Conservation (phyloP, 2,797 vertebrate species). For the Myiothlypis chrysogaster region DNA sequence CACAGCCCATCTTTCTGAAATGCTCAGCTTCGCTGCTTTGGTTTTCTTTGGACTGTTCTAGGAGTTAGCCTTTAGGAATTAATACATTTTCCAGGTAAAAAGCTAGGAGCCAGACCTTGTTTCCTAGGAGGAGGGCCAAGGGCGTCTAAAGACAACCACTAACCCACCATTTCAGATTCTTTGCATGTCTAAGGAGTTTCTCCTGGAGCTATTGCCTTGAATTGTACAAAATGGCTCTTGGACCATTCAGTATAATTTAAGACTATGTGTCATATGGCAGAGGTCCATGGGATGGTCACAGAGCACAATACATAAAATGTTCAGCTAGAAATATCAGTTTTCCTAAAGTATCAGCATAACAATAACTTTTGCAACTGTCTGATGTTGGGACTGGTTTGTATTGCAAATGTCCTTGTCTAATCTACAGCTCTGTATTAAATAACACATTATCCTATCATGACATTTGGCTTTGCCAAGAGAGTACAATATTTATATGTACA, state of each 20-base stretch:
- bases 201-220: background rate
- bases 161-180: background rate
- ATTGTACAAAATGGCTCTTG: background rate
- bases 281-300: background rate
- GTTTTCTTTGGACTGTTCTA: background rate
- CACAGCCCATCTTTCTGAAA: background rate
- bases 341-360: background rate
- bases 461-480: background rate
- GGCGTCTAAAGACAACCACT: background rate
- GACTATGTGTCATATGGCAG: background rate
- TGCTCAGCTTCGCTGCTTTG: background rate
- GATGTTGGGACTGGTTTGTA: background rate
- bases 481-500: background rate
- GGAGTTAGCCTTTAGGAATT: background rate
- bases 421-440: background rate
- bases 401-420: background rate
- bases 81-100: background rate
- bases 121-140: background rate
- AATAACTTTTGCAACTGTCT: background rate
- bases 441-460: background rate
- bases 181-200: background rate
- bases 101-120: background rate
- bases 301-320: background rate
- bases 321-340: constrained; percentile 3
- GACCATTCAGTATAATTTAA: background rate